Percentiles rank a stretch among this genome's conserved stretches.
These are phyloP conservation scores for Neolamprologus fasciatus DNA, from an alignment of 2,113 vertebrate genomes.

Conservation along the genomic window DNA sequence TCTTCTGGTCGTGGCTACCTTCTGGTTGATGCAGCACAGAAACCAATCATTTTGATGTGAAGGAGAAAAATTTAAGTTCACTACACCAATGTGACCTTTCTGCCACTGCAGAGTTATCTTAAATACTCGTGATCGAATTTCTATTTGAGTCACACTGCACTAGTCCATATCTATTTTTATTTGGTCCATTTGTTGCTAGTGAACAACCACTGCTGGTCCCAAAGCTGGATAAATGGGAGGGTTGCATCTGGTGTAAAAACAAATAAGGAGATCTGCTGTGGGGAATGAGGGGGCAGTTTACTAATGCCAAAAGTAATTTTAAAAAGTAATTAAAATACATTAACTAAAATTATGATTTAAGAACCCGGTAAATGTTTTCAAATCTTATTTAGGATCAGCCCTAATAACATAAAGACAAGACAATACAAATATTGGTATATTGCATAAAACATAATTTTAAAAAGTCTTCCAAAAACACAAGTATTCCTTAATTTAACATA, in stretches of 20 bases:
- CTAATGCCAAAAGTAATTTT: not conserved
- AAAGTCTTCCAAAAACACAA: not conserved
- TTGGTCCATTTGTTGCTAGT: not conserved
- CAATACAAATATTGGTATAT: not conserved
- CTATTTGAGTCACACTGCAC: not conserved
- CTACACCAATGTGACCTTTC: not conserved
- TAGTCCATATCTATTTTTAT: not conserved
- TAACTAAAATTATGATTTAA: not conserved
- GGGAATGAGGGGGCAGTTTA: not conserved
- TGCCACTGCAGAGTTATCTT: not conserved
- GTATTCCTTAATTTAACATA: not conserved
- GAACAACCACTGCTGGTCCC: not conserved
- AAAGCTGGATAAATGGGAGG: not conserved
- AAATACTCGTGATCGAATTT: not conserved
- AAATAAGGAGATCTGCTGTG: not conserved
- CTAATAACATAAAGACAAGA: not conserved
- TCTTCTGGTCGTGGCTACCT: not conserved
- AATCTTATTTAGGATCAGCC: not conserved
- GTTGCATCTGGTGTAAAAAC: not conserved
- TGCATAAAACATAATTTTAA: not conserved
- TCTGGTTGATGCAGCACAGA: not conserved
- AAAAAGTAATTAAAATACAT: not conserved
- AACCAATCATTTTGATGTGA: not conserved
- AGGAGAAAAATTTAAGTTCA: not conserved
- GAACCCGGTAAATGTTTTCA: not conserved